Evolutionary conservation across 2,113 vertebrate genomes (phyloP), one percentile per base, ranked within the genome.

Genomic region (Hemiprocne comata): DNA sequence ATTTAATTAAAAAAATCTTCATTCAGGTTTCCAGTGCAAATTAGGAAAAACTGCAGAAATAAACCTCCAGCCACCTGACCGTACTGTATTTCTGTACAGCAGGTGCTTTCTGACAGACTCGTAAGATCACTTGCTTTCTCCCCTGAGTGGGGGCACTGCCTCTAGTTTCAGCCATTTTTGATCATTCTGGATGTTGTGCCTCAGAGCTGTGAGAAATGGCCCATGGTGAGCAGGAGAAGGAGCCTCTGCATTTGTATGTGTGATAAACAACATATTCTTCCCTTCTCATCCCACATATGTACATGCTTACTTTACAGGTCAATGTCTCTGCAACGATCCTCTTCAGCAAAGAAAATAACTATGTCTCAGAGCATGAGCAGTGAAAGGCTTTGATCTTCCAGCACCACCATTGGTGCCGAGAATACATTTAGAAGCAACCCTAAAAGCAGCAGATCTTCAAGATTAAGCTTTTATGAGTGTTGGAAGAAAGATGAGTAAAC

Each of bases 361-460:
- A 2, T 10, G 29, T 42, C 55, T 54, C 26, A 2, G 57, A 74
- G 58, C 23, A 38, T 12, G 23, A 75, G 34, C 23, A 51, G 54
- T 7, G 67, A 61, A 48, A 0, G 5, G 17, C 65, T 51, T 77
- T 38, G 31, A 50, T 28, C 34, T 28, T 13, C 55, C 60, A 34
- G 3, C 11, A n/a, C n/a, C n/a, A n/a, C 14, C 26, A 6, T 0
- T 18, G 13, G 31, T 46, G n/a, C 17, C 14, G 19, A 71, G 17
- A 70, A 80, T 9, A 66, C 77, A 24, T 89, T 77, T 53, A 66
- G 42, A 81, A 80, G 26, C 23, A 86, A 28, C 38, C 53, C 2
- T 2, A 73, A 69, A 85, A 76, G 28, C 69, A 64, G 58, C 40
- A 62, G 73, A 33, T 38, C 40, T 69, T 90, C 69, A 51, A 57